A percentile compares a stretch with the other conserved stretches of the same genome.
Conservation (phyloP, 2,113 vertebrate genomes). For the Odocoileus hemionus region DNA sequence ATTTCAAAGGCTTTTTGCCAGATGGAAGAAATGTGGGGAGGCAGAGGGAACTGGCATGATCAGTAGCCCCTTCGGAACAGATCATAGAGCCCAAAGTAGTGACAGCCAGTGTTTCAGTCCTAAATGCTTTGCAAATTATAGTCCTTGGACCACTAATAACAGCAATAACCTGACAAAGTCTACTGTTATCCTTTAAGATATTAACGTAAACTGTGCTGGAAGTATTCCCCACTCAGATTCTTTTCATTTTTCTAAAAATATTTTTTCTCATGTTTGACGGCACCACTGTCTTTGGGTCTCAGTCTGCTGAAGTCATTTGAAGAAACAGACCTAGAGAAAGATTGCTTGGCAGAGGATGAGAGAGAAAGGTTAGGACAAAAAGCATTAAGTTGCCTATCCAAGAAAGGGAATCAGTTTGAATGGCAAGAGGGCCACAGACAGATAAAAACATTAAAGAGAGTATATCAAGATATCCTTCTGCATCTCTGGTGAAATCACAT, state of each 20-base stretch:
- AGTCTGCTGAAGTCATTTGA: not conserved
- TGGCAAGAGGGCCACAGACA: not conserved
- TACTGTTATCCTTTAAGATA: not conserved
- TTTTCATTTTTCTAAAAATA: not conserved
- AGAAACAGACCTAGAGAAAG: conserved; percentile 13
- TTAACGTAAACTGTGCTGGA: not conserved
- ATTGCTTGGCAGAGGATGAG: not conserved
- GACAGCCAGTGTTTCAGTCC: conserved; percentile 1
- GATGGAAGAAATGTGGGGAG: not conserved
- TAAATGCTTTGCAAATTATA: not conserved
- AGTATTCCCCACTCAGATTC: not conserved
- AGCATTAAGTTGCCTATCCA: not conserved
- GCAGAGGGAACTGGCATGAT: not conserved
- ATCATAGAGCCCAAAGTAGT: not conserved
- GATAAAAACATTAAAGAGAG: not conserved
- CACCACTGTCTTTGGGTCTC: not conserved
- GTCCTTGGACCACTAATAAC: not conserved
- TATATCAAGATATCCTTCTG: not conserved
- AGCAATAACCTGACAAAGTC: not conserved
- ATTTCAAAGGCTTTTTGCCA: conserved; percentile 51
- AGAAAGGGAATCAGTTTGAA: not conserved
- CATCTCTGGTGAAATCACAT: not conserved
- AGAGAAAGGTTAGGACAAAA: not conserved
- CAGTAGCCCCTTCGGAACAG: not conserved
- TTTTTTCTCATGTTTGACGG: not conserved